These are phyloP conservation scores for Lophotriccus pileatus DNA, from an alignment of 2,797 vertebrate species.

Conservation along the genomic window DNA sequence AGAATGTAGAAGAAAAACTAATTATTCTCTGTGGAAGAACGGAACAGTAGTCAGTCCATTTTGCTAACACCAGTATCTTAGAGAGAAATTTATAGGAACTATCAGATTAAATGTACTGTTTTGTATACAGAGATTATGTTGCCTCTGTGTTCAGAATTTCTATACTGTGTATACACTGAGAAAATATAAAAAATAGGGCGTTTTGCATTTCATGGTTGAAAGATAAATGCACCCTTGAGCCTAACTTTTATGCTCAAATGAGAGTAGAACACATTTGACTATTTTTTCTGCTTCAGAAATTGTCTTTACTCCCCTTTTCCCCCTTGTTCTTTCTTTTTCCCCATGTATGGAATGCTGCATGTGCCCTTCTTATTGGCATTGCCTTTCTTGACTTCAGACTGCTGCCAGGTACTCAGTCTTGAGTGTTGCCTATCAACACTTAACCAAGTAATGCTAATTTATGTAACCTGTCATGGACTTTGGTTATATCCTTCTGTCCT, in stretches of 20 bases:
- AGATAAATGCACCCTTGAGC: background rate
- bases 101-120: background rate
- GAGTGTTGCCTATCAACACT: background rate
- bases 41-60: background rate
- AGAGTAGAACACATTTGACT: background rate
- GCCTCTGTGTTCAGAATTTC: background rate
- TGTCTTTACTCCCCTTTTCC: background rate
- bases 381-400: background rate
- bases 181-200: background rate
- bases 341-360: background rate
- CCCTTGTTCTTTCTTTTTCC: rapidly evolving
- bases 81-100: background rate
- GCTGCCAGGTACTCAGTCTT: background rate
- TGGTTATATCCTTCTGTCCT: background rate
- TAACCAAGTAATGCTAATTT: background rate
- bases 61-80: background rate
- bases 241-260: background rate
- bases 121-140: background rate
- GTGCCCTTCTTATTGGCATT: background rate
- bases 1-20: background rate
- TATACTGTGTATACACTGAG: background rate
- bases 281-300: background rate
- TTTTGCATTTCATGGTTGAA: background rate
- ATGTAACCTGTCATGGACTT: background rate
- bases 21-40: background rate